Percentiles rank a stretch among this genome's conserved stretches.
Conservation (phyloP, 2,113 vertebrate species). For the Takifugu flavidus region DNA sequence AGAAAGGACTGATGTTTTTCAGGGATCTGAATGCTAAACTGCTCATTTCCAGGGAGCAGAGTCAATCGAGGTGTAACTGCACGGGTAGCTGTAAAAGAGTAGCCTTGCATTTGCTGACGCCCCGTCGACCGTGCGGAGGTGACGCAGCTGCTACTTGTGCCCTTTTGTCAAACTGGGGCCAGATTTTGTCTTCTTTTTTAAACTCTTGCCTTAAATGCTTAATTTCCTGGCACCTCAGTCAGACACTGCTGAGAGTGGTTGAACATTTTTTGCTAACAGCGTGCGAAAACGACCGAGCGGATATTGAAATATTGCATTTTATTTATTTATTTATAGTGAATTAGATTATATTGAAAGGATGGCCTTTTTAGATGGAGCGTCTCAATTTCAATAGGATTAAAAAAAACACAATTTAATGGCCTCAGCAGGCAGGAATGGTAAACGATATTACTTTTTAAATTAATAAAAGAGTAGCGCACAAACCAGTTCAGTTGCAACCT, state of each 20-base stretch:
- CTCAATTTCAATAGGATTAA: too few species aligned
- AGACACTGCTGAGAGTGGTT: conserved; percentile 30
- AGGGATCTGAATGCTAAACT: neutral
- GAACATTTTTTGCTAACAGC: conserved; percentile 47
- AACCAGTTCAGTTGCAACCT: too few species aligned
- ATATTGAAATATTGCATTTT: too few species aligned
- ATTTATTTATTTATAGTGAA: too few species aligned
- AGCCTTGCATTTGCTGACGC: conserved; percentile 36
- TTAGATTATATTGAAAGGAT: too few species aligned
- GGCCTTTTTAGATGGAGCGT: too few species aligned
- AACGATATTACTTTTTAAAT: too few species aligned
- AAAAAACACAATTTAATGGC: too few species aligned
- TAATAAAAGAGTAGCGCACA: too few species aligned
- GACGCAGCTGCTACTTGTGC: conserved; percentile 15
- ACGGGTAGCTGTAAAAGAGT: conserved; percentile 26
- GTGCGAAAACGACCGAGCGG: conserved; percentile 11
- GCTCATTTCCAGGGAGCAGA: conserved; percentile 3
- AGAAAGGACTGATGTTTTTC: too few species aligned
- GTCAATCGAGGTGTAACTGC: conserved; percentile 26
- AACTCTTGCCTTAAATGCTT: conserved; percentile 14
- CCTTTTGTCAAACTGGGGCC: conserved; percentile 24
- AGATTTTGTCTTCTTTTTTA: conserved; percentile 10
- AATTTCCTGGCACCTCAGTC: conserved; percentile 10
- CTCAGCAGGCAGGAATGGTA: too few species aligned
- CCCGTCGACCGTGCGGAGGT: conserved; percentile 19